These are phyloP conservation scores for Channallabes apus DNA, from an alignment of 2,797 vertebrate genomes.

Conservation along the genomic window DNA sequence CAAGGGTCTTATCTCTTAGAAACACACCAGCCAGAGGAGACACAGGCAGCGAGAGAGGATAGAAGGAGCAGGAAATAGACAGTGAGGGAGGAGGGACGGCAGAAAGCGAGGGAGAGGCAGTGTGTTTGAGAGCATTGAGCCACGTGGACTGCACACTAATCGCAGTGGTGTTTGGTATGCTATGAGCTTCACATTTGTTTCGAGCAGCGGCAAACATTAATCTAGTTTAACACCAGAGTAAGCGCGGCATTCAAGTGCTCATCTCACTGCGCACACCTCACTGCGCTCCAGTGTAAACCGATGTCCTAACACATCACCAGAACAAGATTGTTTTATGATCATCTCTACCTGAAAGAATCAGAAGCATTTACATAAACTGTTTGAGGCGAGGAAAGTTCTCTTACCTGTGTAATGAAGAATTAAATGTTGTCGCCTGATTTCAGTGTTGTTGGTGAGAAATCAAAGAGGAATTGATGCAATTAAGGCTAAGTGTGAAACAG, in stretches of 20 bases:
- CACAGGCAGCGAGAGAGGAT: conserved; percentile 65
- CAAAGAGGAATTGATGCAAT: conserved; percentile 36
- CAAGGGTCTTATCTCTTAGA: conserved; percentile 81
- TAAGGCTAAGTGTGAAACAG: conserved; percentile 44
- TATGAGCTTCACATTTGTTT: conserved; percentile 55
- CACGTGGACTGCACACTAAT: conserved; percentile 74
- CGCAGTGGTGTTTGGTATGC: conserved; percentile 62
- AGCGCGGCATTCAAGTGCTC: conserved; percentile 29
- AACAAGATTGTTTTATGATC: conserved; percentile 27
- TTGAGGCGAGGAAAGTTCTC: conserved; percentile 3
- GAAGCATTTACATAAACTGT: conserved; percentile 21
- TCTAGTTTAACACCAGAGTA: conserved; percentile 48
- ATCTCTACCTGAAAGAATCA: conserved; percentile 13
- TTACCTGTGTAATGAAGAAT: conserved; percentile 8
- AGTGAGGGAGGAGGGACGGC: conserved; percentile 47
- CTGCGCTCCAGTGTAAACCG: conserved; percentile 28
- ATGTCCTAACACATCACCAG: conserved; percentile 17
- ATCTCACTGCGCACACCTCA: conserved; percentile 26
- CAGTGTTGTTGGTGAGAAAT: conserved; percentile 22
- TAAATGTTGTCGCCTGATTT: conserved; percentile 32
- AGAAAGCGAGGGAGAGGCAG: conserved; percentile 49
- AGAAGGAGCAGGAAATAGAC: conserved; percentile 57
- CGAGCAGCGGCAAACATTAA: conserved; percentile 50
- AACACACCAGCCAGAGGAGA: conserved; percentile 82
- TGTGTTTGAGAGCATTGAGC: conserved; percentile 37